phyloP scores from a whole-genome alignment of 1,140 invertebrate genomes.

The Drosophila setifemur region DNA sequence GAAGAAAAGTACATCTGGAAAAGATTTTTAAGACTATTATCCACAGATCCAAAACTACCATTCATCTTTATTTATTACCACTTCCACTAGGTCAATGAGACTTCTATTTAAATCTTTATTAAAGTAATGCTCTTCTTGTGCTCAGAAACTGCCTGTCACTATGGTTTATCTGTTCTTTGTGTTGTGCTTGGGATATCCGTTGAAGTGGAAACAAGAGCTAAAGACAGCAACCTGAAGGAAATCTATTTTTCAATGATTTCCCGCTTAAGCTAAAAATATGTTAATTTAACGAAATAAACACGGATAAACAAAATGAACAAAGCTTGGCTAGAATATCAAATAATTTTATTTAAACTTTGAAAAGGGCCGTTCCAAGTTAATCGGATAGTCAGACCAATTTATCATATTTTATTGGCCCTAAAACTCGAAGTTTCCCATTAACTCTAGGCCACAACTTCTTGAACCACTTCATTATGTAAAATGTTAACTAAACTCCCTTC shows the following conservation, averaged over 20 bases:
- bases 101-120: constrained; percentile 29
- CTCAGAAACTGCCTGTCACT: constrained; percentile 36
- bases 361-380: no score
- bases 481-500: constrained; percentile 30
- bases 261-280: constrained; percentile 1
- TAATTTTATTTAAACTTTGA: no score
- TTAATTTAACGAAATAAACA: constrained; percentile 25
- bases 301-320: no score
- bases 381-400: no score
- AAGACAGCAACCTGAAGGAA: constrained; percentile 29
- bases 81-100: not conserved
- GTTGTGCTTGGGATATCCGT: constrained; percentile 48
- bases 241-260: constrained; percentile 27
- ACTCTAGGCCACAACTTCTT: constrained; percentile 43
- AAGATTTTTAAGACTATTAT: no score
- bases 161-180: constrained; percentile 47
- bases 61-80: no score
- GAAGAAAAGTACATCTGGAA: no score
- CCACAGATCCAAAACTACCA: no score
- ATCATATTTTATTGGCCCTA: no score
- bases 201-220: constrained; percentile 51
- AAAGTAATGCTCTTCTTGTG: not conserved
- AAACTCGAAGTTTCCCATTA: constrained; percentile 26
- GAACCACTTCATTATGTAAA: constrained; percentile 54
- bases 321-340: no score